These are phyloP conservation scores for Popillia japonica DNA, from an alignment of 1,140 invertebrate genomes.

Conservation along the genomic window DNA sequence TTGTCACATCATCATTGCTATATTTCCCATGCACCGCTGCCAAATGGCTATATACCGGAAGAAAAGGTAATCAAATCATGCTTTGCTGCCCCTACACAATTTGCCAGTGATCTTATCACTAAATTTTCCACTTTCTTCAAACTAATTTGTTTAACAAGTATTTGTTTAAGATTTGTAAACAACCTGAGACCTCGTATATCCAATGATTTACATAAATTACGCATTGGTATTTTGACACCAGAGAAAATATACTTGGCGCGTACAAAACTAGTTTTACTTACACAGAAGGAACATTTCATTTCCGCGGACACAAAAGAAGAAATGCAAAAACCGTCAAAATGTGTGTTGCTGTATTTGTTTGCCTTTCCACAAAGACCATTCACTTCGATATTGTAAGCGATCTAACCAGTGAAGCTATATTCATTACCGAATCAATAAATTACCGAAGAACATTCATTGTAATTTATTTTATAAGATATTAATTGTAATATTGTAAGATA, in stretches of 20 bases:
- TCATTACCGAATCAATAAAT: too few relatives aligned
- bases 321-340: constrained; percentile 35
- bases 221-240: constrained; percentile 57
- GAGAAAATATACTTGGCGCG: neutral
- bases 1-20: neutral
- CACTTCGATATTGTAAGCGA: neutral
- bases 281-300: constrained; percentile 34
- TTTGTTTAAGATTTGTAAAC: constrained; percentile 20
- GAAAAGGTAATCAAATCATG: too few relatives aligned
- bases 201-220: constrained; percentile 41
- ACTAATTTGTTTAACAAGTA: neutral
- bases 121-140: neutral
- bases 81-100: neutral
- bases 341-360: neutral
- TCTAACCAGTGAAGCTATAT: neutral
- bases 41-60: neutral
- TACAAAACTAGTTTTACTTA: neutral
- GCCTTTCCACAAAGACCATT: too few relatives aligned
- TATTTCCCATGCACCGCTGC: neutral
- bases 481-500: too few relatives aligned
- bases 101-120: neutral
- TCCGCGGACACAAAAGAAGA: constrained; percentile 42
- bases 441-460: too few relatives aligned
- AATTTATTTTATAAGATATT: too few relatives aligned
- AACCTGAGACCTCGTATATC: constrained; percentile 39